Evolutionary conservation across 2,888 invertebrate genomes (phyloP).

Genomic region (Noctuana brunneofusca): DNA sequence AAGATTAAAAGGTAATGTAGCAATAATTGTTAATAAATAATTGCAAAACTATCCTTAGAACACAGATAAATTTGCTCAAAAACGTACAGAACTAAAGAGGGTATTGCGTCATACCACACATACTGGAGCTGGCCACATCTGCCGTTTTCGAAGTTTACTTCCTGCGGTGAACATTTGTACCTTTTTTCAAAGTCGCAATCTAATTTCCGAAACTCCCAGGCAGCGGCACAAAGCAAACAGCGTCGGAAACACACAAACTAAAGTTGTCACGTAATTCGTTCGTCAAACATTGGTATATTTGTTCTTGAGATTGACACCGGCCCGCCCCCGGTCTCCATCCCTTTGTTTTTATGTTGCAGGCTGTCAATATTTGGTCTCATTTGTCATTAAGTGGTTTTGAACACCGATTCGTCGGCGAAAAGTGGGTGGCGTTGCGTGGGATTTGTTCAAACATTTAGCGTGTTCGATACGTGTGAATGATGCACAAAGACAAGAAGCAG

Average conservation of each 20-base stretch:
- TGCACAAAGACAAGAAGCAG: conserved; percentile 10
- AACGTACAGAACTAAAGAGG: background rate
- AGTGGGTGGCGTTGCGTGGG: conserved; percentile 66
- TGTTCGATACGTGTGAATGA: conserved; percentile 21
- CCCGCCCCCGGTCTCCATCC: conserved; percentile 64
- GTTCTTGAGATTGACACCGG: conserved; percentile 77
- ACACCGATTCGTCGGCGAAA: conserved; percentile 60
- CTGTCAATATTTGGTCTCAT: conserved; percentile 78
- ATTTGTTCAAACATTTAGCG: conserved; percentile 46
- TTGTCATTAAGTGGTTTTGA: conserved; percentile 72
- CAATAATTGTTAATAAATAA: background rate
- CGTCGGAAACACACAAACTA: conserved; percentile 56
- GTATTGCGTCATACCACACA: conserved; percentile 9
- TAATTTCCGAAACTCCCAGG: conserved; percentile 48
- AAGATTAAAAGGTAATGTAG: too few relatives aligned
- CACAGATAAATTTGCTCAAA: background rate
- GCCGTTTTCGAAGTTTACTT: conserved; percentile 27
- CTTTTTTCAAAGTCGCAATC: conserved; percentile 42
- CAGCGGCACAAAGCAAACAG: conserved; percentile 55
- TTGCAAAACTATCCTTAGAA: background rate
- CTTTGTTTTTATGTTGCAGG: conserved; percentile 76
- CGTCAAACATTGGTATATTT: conserved; percentile 73
- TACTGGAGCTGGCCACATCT: conserved; percentile 15
- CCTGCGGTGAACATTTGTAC: conserved; percentile 48
- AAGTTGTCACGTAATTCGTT: conserved; percentile 79